phyloP scores from a whole-genome alignment of 2,888 invertebrate species.

The Phengaris alcon region DNA sequence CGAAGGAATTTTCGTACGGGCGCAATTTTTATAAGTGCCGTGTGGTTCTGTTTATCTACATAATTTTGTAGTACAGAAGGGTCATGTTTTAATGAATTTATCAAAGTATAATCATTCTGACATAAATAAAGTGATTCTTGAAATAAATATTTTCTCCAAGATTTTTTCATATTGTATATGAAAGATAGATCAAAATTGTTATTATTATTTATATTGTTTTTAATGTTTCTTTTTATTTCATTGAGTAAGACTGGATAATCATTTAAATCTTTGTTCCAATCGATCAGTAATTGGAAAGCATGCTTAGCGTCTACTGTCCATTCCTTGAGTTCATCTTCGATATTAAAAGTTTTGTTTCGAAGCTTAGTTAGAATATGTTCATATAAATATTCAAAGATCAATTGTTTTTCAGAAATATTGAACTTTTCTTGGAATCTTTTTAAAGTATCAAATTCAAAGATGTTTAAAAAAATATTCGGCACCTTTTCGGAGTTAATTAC shows the following conservation, averaged over 20 bases:
- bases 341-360: constrained; percentile 40
- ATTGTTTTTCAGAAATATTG: constrained; percentile 45
- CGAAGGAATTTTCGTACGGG: constrained; percentile 44
- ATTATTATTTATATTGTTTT: constrained; percentile 47
- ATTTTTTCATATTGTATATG: constrained; percentile 57
- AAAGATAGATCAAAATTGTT: constrained; percentile 46
- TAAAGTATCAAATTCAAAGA: constrained; percentile 47
- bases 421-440: constrained; percentile 45
- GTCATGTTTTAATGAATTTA: constrained; percentile 64
- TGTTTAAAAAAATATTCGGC: constrained; percentile 50
- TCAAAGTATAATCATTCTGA: constrained; percentile 49
- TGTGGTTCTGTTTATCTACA: constrained; percentile 43
- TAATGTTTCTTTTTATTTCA: constrained; percentile 50
- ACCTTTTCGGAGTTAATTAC: constrained; percentile 45
- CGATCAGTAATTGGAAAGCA: constrained; percentile 47
- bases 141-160: constrained; percentile 58
- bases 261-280: constrained; percentile 52
- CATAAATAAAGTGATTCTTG: constrained; percentile 54
- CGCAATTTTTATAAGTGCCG: constrained; percentile 42
- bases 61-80: constrained; percentile 49
- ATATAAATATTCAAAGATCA: constrained; percentile 52
- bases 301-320: constrained; percentile 40
- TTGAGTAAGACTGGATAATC: constrained; percentile 50
- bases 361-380: constrained; percentile 42
- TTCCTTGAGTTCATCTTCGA: constrained; percentile 43